Base-by-base conservation (phyloP, 2,113 vertebrate species). In the Neopipo cinnamomea region DNA sequence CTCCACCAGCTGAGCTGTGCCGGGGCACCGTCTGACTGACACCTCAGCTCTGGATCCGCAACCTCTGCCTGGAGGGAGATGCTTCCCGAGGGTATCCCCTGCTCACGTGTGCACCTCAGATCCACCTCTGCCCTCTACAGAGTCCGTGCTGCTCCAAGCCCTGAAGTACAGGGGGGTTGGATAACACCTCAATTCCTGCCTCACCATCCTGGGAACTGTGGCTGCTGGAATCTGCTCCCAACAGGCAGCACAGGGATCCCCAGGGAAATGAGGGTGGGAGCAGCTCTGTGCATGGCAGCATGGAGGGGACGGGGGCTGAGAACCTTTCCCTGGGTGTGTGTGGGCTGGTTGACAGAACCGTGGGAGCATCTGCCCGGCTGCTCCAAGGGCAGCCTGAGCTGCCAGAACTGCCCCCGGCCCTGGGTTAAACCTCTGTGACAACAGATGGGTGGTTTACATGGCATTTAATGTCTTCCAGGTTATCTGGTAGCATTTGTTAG, bases 21-120 rank as follows among this genome's bases (percentile, higher is more conserved):
- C 58, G 7, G 44, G 50, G 33, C 65, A 30, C 2, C 10, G 11
- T 24, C 35, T 44, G 72, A 42, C 47, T 44, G 72, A 37, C 2
- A 9, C 14, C 49, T 41, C 23, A 41, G 44, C 5, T 0, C 35
- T 3, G 58, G 44, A 46, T 50, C 41, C 8, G 1, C 2, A 15
- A 49, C 37, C 77, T 62, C 59, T 47, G 53, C 70, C 62, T 10
- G 47, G 13, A 68, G 71, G 74, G 61, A 83, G 72, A 25, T 10
- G 74, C 82, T 88, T 76, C 83, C 63, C 62, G 6, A 33, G 62
- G 63, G 12, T 35, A 59, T 14, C 23, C 50, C 72, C 72, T 25
- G 83, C 68, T 72, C 67, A 3, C 1, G 0, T 6, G 3, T 22
- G 53, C 35, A 6, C n/a, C 63, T 46, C 65, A 3, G 6, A 27